Percentiles rank a stretch among this genome's conserved stretches.
phyloP scores from a whole-genome alignment of 1,140 invertebrate species.

The Antheraea mylitta region DNA sequence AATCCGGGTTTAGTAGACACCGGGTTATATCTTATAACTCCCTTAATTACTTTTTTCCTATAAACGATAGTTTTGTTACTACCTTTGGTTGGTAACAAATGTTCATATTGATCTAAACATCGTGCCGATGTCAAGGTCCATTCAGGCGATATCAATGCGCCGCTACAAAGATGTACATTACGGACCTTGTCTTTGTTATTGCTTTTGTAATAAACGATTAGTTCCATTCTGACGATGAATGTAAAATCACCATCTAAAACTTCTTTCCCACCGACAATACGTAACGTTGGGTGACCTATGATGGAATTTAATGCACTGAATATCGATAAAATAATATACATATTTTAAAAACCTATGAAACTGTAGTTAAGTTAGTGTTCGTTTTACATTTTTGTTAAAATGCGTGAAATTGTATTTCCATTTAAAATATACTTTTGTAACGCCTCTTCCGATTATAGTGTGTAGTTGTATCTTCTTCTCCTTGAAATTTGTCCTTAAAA shows the following conservation, averaged over 20 bases:
- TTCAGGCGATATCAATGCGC: neutral
- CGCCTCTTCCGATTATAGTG: too few relatives aligned
- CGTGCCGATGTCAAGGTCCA: constrained; percentile 16
- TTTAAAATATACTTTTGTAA: too few relatives aligned
- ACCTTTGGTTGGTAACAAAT: too few relatives aligned
- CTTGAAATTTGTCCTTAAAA: too few relatives aligned
- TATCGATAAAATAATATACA: neutral
- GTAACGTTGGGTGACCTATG: neutral
- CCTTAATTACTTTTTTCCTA: neutral
- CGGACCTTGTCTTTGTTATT: neutral
- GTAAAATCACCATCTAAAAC: neutral
- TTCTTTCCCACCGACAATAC: neutral
- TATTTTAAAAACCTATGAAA: neutral
- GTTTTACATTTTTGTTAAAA: too few relatives aligned
- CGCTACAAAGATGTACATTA: constrained; percentile 4
- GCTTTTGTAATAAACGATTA: too few relatives aligned
- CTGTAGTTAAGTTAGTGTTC: too few relatives aligned
- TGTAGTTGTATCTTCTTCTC: too few relatives aligned
- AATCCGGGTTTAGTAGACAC: neutral
- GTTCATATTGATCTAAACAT: neutral
- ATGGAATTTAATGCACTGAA: neutral
- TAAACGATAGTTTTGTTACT: neutral
- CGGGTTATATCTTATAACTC: neutral
- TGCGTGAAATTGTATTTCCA: too few relatives aligned
- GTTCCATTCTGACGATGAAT: constrained; percentile 2